Base-by-base conservation (phyloP, 2,888 invertebrate genomes). In the Strigamia crassipes region DNA sequence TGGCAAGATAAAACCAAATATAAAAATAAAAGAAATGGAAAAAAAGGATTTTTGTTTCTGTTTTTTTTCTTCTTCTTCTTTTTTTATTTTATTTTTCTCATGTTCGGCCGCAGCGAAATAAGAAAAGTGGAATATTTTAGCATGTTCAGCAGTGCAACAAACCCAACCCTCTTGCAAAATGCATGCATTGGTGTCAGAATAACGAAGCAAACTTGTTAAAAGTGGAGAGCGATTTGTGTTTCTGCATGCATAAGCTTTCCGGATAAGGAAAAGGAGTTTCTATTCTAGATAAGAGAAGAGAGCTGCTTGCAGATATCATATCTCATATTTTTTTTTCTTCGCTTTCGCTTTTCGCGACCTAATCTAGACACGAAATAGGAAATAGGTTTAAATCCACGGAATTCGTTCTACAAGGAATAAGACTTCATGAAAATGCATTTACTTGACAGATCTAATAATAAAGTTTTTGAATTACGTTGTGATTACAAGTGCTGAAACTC, bases 241-340 rank as follows among this genome's bases (percentile, higher is more conserved):
- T 73, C 73, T 73, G 73, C 73, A 73, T 73, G 73, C 73, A 31
- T 73, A 73, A 73, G 73, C 73, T 73, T 73, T 73, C 73, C 73
- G 73, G 73, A 73, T 73, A 73, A 73, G 73, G 73, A 73, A 73
- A 73, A 73, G 73, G 73, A 73, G 73, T 73, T 73, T 73, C 73
- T 27, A 73, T 73, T 73, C 27, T 13, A 73, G 73, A 73, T 73
- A 73, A 73, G 73, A 73, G 73, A 73, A 31, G 73, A 66, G 61
- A 73, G 73, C 27, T 31, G 73, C 73, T 73, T 73, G 73, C 73
- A 73, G 73, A 73, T 73, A 73, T 31, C 73, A 73, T 73, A 73
- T 73, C 73, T 73, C 73, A 31, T 31, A 31, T 73, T 73, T 73
- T 73, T 73, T 27, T 27, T 27, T 73, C 31, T 73, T 73, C 31